Evolutionary conservation across 2,113 vertebrate species (phyloP).

Genomic region (Chaetodon auriga): DNA sequence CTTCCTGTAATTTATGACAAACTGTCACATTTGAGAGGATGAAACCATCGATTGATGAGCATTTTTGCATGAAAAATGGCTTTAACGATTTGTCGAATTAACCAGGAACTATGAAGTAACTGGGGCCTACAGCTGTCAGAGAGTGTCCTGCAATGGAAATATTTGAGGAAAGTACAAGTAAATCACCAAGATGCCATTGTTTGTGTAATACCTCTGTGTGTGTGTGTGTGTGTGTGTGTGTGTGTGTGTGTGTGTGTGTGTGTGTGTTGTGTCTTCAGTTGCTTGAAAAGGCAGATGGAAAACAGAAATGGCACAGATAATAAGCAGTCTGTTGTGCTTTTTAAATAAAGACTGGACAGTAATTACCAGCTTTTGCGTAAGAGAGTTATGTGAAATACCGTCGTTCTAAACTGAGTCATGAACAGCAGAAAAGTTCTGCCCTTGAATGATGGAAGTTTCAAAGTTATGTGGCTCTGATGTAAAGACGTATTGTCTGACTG

Average conservation of each 20-base stretch:
- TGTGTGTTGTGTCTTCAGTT: not conserved
- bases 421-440: not conserved
- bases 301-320: not conserved
- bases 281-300: not conserved
- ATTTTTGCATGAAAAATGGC: too few species aligned
- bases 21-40: too few species aligned
- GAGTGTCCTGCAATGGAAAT: not conserved
- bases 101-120: too few species aligned
- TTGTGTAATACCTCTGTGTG: not conserved
- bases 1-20: too few species aligned
- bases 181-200: too few species aligned
- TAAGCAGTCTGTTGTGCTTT: not conserved
- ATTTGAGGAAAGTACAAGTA: not conserved
- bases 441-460: not conserved
- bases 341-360: not conserved
- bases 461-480: constrained; percentile 4
- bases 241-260: too few species aligned
- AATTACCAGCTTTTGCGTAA: not conserved
- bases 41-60: too few species aligned
- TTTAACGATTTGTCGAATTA: too few species aligned
- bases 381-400: not conserved
- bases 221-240: too few species aligned
- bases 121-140: not conserved
- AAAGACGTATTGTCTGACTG: constrained; percentile 6
- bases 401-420: not conserved